A percentile compares a stretch with the other conserved stretches of the same genome.
These are phyloP conservation scores for Nysson spinosus DNA, from an alignment of 2,888 invertebrate species.

Conservation along the genomic window DNA sequence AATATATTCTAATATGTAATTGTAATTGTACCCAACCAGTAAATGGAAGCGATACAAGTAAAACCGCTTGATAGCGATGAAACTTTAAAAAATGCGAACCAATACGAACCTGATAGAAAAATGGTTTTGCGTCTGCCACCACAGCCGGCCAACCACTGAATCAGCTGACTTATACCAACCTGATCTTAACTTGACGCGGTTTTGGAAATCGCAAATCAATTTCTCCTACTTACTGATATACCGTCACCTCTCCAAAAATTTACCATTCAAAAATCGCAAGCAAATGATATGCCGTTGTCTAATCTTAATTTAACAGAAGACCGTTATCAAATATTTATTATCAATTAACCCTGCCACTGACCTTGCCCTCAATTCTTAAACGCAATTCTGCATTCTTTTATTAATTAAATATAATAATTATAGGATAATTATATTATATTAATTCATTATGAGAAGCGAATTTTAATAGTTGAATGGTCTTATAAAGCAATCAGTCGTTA, in stretches of 20 bases:
- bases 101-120: constrained; percentile 34
- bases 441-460: too few relatives aligned
- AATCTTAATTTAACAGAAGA: background rate
- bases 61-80: too few relatives aligned
- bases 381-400: too few relatives aligned
- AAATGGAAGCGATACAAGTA: too few relatives aligned
- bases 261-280: background rate
- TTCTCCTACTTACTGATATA: constrained; percentile 5
- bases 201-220: constrained; percentile 2
- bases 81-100: constrained; percentile 9
- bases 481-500: too few relatives aligned
- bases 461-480: too few relatives aligned
- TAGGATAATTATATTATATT: too few relatives aligned
- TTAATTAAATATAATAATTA: too few relatives aligned
- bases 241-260: constrained; percentile 3
- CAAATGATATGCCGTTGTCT: background rate
- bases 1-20: too few relatives aligned
- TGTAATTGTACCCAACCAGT: too few relatives aligned
- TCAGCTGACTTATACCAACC: constrained; percentile 25
- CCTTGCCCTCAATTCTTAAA: too few relatives aligned
- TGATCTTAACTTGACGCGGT: constrained; percentile 12
- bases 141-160: constrained; percentile 9
- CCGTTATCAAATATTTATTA: background rate
- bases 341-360: too few relatives aligned
- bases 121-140: background rate